These are phyloP conservation scores for Harpegnathos saltator DNA, from an alignment of 1,140 invertebrate genomes.

Conservation along the genomic window DNA sequence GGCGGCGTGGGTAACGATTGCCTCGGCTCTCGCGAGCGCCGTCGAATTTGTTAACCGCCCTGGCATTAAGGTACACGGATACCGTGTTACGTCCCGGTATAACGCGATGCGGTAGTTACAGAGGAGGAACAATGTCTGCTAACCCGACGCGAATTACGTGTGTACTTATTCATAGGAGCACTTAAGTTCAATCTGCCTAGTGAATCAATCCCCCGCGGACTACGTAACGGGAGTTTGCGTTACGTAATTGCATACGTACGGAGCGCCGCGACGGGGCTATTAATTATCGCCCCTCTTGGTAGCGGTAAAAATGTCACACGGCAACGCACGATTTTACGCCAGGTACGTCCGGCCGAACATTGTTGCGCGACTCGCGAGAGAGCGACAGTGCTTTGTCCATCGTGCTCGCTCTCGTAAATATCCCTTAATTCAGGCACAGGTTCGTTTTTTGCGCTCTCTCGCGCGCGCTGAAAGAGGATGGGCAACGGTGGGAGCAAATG, in stretches of 20 bases:
- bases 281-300: slow-evolving; percentile 18
- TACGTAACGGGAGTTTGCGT: slow-evolving; percentile 16
- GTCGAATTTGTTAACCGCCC: slow-evolving; percentile 52
- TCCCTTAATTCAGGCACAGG: not conserved
- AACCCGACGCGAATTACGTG: slow-evolving; percentile 26
- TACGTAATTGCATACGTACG: slow-evolving; percentile 31
- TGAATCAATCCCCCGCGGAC: slow-evolving; percentile 28
- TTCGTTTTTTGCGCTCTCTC: not conserved
- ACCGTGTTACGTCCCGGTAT: slow-evolving; percentile 27
- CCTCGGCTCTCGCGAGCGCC: slow-evolving; percentile 13
- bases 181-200: slow-evolving; percentile 35
- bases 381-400: too few relatives aligned
- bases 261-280: not conserved
- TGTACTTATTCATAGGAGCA: slow-evolving; percentile 45
- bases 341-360: not conserved
- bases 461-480: too few relatives aligned
- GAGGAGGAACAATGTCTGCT: slow-evolving; percentile 27
- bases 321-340: not conserved
- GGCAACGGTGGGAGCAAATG: not conserved
- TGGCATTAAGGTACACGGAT: slow-evolving; percentile 53
- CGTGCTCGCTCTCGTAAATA: too few relatives aligned
- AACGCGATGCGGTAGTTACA: slow-evolving; percentile 25
- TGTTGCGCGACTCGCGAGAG: not conserved
- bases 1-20: slow-evolving; percentile 45
- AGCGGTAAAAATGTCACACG: not conserved